phyloP scores from a whole-genome alignment of 2,888 invertebrate genomes.

The Barypeithes pellucidus region DNA sequence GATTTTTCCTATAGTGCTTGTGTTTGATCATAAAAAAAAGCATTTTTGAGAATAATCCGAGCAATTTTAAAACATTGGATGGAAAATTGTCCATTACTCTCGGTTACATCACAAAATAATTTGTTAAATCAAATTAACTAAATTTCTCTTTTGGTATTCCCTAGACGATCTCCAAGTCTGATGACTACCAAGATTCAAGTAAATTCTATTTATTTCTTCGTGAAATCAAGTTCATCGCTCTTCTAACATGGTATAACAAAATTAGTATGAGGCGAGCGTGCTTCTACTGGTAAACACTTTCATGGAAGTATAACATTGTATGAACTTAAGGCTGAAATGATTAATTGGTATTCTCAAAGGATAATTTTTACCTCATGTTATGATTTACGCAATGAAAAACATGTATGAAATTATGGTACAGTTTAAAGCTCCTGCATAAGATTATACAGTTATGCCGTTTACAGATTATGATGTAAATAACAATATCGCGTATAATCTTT shows the following conservation, averaged over 20 bases:
- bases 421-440: slow-evolving; percentile 33
- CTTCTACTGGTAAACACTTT: slow-evolving; percentile 39
- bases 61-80: too few species aligned
- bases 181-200: neutral
- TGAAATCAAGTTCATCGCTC: slow-evolving; percentile 43
- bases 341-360: slow-evolving; percentile 44
- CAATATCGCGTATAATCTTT: slow-evolving; percentile 5
- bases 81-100: too few species aligned
- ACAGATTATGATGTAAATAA: slow-evolving; percentile 17
- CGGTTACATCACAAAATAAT: too few species aligned
- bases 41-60: too few species aligned
- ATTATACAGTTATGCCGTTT: slow-evolving; percentile 28
- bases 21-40: too few species aligned
- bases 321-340: slow-evolving; percentile 35
- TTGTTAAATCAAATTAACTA: neutral
- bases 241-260: slow-evolving; percentile 37
- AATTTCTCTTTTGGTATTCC: slow-evolving; percentile 3
- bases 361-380: slow-evolving; percentile 43
- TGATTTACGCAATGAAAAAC: slow-evolving; percentile 42
- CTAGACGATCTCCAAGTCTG: neutral
- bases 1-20: too few species aligned
- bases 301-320: slow-evolving; percentile 42
- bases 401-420: slow-evolving; percentile 38
- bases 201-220: slow-evolving; percentile 32
- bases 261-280: slow-evolving; percentile 46